These are phyloP conservation scores for Drosophila jambulina DNA, from an alignment of 1,140 invertebrate genomes.

Conservation along the genomic window DNA sequence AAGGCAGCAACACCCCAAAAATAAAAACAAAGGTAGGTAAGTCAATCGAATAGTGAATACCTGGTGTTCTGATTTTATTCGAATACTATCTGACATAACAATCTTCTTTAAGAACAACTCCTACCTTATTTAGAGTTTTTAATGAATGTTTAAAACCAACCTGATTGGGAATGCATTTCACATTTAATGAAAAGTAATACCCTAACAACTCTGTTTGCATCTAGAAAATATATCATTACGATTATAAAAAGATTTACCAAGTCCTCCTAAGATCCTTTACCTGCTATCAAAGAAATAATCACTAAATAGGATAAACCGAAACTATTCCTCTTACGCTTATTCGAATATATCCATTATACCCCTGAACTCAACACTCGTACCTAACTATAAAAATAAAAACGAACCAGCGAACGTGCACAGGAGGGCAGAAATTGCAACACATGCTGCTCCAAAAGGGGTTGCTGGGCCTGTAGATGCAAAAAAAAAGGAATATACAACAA, in stretches of 20 bases:
- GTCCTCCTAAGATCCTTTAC: not conserved
- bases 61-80: not conserved
- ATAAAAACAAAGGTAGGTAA: conserved; percentile 33
- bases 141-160: not conserved
- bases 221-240: not conserved
- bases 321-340: not conserved
- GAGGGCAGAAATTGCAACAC: conserved; percentile 71
- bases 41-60: conserved; percentile 1
- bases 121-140: not conserved
- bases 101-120: not conserved
- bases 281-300: no score
- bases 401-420: conserved; percentile 48
- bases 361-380: not conserved
- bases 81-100: not conserved
- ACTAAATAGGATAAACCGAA: no score
- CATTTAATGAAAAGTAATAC: no score
- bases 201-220: no score
- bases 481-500: conserved; percentile 16
- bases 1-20: conserved; percentile 43
- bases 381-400: conserved; percentile 50
- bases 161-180: no score
- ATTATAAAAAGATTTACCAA: not conserved
- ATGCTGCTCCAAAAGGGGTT: conserved; percentile 57
- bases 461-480: conserved; percentile 19
- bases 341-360: conserved; percentile 6